Evolutionary conservation across 2,797 vertebrate genomes (phyloP).

Genomic region (Ptychadena robeensis): DNA sequence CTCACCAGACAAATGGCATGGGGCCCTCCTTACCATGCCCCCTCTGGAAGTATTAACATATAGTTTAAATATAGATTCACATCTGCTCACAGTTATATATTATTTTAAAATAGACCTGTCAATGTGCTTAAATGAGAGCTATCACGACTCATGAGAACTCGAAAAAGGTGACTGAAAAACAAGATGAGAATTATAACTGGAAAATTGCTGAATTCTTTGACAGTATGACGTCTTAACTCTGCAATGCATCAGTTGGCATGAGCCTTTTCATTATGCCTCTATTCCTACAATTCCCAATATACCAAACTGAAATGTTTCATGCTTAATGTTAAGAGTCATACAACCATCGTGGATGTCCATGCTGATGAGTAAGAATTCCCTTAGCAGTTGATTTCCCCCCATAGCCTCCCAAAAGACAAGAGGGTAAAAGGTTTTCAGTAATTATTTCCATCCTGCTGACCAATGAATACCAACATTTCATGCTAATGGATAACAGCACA

Average conservation of each 20-base stretch:
- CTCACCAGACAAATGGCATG: slow-evolving; percentile 24
- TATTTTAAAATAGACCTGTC: not conserved
- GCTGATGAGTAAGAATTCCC: no score
- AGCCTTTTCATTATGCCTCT: not conserved
- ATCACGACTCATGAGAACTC: not conserved
- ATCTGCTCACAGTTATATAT: slow-evolving; percentile 19
- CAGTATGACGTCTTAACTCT: not conserved
- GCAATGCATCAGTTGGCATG: not conserved
- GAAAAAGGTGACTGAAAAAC: not conserved
- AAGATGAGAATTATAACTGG: not conserved
- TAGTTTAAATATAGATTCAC: slow-evolving; percentile 38
- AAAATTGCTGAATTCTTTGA: not conserved
- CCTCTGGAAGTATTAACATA: slow-evolving; percentile 32
- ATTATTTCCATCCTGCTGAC: no score
- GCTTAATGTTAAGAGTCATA: no score
- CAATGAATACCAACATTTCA: no score
- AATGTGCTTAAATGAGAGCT: not conserved
- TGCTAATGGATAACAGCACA: no score
- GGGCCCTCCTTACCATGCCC: slow-evolving; percentile 22
- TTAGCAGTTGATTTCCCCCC: no score
- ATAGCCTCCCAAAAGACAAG: no score
- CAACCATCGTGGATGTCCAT: no score
- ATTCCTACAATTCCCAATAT: not conserved
- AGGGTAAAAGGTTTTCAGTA: no score
- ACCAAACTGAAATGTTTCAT: no score